These are phyloP conservation scores for Octomys mimax DNA, from an alignment of 2,797 vertebrate genomes.

Conservation along the genomic window DNA sequence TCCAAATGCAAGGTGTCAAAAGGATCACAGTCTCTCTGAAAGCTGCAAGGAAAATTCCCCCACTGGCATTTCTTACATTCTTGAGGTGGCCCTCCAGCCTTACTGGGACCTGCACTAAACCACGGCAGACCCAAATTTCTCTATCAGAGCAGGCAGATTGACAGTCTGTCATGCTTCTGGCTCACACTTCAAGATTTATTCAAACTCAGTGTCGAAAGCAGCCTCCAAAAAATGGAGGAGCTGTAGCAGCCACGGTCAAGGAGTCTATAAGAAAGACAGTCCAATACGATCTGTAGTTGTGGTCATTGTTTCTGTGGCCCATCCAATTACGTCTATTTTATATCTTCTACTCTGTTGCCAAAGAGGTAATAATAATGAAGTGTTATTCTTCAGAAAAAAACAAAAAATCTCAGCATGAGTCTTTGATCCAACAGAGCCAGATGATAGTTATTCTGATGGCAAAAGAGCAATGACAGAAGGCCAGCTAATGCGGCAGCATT, in stretches of 20 bases:
- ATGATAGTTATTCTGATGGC: slow-evolving; percentile 71
- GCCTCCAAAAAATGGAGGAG: slow-evolving; percentile 6
- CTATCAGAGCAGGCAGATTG: not conserved
- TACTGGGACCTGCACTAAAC: not conserved
- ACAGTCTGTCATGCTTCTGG: not conserved
- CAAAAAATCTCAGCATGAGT: slow-evolving; percentile 25
- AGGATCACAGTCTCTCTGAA: not conserved
- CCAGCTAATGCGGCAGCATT: not conserved
- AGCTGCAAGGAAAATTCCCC: too few species aligned
- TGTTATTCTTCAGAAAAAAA: slow-evolving; percentile 24
- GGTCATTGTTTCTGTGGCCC: slow-evolving; percentile 42
- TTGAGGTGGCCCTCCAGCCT: accelerated
- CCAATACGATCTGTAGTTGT: not conserved
- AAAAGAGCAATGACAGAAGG: slow-evolving; percentile 49
- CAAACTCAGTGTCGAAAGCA: not conserved
- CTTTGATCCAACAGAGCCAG: slow-evolving; percentile 70
- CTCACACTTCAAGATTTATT: slow-evolving; percentile 36
- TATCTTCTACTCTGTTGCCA: slow-evolving; percentile 28
- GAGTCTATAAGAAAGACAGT: not conserved
- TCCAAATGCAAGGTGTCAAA: not conserved
- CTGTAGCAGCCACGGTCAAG: slow-evolving; percentile 12
- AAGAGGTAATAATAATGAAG: slow-evolving; percentile 69
- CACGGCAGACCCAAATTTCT: not conserved
- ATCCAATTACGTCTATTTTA: slow-evolving; percentile 67
- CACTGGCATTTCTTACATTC: not conserved